phyloP scores from a whole-genome alignment of 2,113 vertebrate genomes.

The Carassius auratus region DNA sequence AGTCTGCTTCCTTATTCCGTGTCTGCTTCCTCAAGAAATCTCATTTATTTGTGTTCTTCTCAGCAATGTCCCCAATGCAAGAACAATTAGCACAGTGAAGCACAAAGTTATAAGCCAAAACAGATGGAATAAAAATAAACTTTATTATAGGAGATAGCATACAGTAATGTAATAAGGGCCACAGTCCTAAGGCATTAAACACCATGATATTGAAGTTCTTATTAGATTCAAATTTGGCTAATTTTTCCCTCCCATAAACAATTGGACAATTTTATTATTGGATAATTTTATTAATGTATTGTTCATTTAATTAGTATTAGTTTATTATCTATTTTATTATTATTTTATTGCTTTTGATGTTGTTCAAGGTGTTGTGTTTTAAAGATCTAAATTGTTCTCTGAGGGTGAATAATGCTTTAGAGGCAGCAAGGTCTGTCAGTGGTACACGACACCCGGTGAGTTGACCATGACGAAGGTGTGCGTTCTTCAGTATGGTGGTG shows the following conservation, averaged over 20 bases:
- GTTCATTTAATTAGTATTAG: not conserved
- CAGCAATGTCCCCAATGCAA: not conserved
- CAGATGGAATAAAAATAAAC: not conserved
- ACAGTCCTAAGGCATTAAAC: slow-evolving; percentile 50
- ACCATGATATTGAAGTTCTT: not conserved
- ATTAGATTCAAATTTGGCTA: not conserved
- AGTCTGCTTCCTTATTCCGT: not conserved
- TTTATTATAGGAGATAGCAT: slow-evolving; percentile 45
- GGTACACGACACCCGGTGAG: not conserved
- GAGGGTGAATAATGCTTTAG: slow-evolving; percentile 48
- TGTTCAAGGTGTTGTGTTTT: not conserved
- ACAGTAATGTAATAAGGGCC: slow-evolving; percentile 24
- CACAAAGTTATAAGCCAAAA: not conserved
- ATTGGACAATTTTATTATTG: not conserved
- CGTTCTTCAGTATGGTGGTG: slow-evolving; percentile 24
- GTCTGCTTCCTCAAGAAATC: not conserved
- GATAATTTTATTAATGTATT: not conserved
- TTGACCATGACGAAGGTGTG: not conserved
- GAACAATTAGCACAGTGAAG: not conserved
- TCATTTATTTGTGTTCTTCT: not conserved
- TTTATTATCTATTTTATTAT: not conserved
- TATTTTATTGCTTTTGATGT: not conserved
- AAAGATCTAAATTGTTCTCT: not conserved
- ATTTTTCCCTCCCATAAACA: not conserved
- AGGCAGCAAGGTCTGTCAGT: slow-evolving; percentile 11